Percentiles rank a stretch among this genome's conserved stretches.
Conservation (phyloP, 2,888 invertebrate genomes). For the Coenonympha arcania region DNA sequence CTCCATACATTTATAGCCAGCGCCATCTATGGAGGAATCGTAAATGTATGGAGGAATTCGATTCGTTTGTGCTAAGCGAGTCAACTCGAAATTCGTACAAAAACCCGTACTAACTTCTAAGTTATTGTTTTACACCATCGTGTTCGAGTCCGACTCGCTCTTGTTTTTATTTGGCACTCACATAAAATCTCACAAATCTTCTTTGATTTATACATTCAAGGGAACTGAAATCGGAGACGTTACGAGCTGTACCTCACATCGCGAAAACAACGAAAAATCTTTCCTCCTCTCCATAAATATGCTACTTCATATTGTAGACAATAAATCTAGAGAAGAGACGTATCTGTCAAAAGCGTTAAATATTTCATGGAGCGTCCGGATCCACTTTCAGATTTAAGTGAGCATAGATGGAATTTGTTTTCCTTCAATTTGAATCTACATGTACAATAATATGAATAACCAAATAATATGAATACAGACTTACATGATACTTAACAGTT, state of each 20-base stretch:
- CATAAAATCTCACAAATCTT: background rate
- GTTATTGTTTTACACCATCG: no score
- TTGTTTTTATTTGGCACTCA: background rate
- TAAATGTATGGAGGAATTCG: no score
- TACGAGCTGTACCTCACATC: no score
- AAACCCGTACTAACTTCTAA: no score
- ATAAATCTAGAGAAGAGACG: constrained; percentile 67
- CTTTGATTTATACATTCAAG: constrained; percentile 48
- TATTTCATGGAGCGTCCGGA: constrained; percentile 57
- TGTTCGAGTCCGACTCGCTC: background rate
- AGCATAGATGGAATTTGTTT: constrained; percentile 28
- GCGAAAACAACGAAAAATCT: constrained; percentile 56
- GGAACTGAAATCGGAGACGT: constrained; percentile 47
- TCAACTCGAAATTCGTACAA: no score
- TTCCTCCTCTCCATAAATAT: constrained; percentile 43
- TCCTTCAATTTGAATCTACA: background rate
- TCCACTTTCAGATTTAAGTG: constrained; percentile 40
- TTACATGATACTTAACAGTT: no score
- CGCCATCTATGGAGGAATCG: no score
- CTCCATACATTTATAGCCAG: no score
- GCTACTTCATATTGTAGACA: constrained; percentile 61
- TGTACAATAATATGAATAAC: no score
- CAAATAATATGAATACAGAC: no score
- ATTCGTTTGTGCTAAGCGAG: no score
- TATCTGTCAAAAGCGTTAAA: constrained; percentile 72